Base-by-base conservation (phyloP, 2,888 invertebrate species). In the Scaptomyza tumidula region DNA sequence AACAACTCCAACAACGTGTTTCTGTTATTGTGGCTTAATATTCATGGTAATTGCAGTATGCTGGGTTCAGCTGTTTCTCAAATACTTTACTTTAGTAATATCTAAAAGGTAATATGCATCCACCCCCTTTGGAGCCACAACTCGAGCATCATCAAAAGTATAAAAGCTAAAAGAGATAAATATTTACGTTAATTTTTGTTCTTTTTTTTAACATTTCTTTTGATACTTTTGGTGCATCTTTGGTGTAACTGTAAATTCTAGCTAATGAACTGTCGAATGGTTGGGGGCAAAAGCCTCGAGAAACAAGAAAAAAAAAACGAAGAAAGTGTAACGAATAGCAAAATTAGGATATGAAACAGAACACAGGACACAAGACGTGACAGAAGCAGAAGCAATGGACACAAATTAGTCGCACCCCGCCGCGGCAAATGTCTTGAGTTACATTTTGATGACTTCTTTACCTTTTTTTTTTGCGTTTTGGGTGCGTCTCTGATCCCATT, bases 241-340 rank as follows among this genome's bases (percentile, higher is more conserved):
- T 64, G 62, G 71, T 80, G 79, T 76, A 86, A 83, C 89, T 90
- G 91, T 80, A 90, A 91, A 91, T 89, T 86, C 82, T 77, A 75
- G 60, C 82, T 91, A 91, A 91, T 90, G 90, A 90, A 89, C 91
- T 90, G 90, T 78, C 77, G 82, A 65, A 2, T 10, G 50, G 50
- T 65, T 66, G 77, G 77, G 49, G 54, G n/a, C 80, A 57, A 86
- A 89, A 79, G 75, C 80, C 75, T 71, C 53, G 14, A 54, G 10
- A 52, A 58, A n/a, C n/a, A n/a, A n/a, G n/a, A 24, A 48, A 45
- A 45, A 24, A n/a, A 29, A 53, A 61, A 65, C 71, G 72, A 14
- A 39, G 37, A 14, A 83, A 78, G 63, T 79, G 88, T 79, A 86
- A 66, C 85, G 84, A 88, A 86, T 86, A 66, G 62, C 67, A 71